Evolutionary conservation across 2,888 invertebrate genomes (phyloP), one percentile per base, ranked within the genome.

Genomic region (Erebia palarica): DNA sequence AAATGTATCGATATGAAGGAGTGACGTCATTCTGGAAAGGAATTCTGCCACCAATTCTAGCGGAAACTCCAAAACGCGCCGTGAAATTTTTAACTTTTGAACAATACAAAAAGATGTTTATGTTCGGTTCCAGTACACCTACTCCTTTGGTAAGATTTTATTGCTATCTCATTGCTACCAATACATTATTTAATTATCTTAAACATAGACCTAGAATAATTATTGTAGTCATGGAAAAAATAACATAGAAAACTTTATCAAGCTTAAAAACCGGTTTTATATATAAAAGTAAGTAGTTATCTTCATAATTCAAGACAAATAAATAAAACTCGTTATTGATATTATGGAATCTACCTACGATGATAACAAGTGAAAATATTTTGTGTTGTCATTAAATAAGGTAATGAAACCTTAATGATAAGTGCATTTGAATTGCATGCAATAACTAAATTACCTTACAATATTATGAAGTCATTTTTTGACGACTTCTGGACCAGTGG

Each of bases 31-130:
- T 96, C 87, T 98, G 98, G 96, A 98, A 98, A 93, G 99, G 99
- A 74, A 97, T 99, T 77, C 79, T 98, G 76, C 99, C 98, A 7
- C 99, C 99, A 9, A 96, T 99, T 78, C 86, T 98, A 74, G 98
- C 97, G 10, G 99, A 99, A 92, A 99, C 98, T 1, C 99, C 99
- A 1, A 99, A 99, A 88, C 90, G 98, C 82, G 98, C 98, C 16
- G 96, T 97, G 14, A 99, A 99, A 94, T 99, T 99, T 89, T 96
- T 98, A 81, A 97, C 97, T 44, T 99, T 98, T 92, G 98, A 98
- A 89, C 98, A 98, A 86, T 98, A 97, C 82, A 98, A 98, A 91
- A 94, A 95, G 79, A 86, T 97, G 78, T 98, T 98, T 86, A 92
- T 96, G 88, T 97, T 97, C 88, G 97, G 96, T 67, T 94, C 96